These are phyloP conservation scores for Hybos culiciformis DNA, from an alignment of 2,888 invertebrate species.

Conservation along the genomic window DNA sequence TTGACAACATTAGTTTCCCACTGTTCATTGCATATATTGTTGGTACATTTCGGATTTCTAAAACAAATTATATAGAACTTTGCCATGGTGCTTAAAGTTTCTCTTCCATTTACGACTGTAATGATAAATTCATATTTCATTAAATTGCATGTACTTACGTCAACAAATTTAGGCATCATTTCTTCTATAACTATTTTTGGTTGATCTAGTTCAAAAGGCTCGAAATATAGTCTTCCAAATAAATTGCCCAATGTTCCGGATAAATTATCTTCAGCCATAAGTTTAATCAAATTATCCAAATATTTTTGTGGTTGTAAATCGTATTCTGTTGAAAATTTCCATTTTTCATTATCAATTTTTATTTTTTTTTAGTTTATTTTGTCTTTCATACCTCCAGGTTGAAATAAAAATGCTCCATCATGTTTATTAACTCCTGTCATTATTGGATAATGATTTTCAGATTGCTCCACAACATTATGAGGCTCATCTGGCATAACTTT, in stretches of 20 bases:
- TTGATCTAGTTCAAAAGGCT: slow-evolving; percentile 19
- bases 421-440: slow-evolving; percentile 38
- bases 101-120: neutral
- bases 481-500: slow-evolving; percentile 20
- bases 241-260: slow-evolving; percentile 20
- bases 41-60: neutral
- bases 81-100: neutral
- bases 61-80: neutral
- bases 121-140: neutral
- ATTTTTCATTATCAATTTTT: neutral
- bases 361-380: neutral
- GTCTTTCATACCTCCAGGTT: slow-evolving; percentile 34
- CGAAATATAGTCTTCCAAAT: slow-evolving; percentile 32
- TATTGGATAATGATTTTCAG: slow-evolving; percentile 23
- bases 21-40: neutral
- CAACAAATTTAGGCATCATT: slow-evolving; percentile 37
- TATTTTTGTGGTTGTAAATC: slow-evolving; percentile 15
- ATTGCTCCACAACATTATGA: slow-evolving; percentile 10
- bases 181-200: slow-evolving; percentile 32
- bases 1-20: slow-evolving; percentile 21
- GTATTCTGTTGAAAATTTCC: neutral
- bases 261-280: slow-evolving; percentile 13
- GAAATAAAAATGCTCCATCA: slow-evolving; percentile 36
- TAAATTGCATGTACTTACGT: slow-evolving; percentile 30
- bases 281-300: slow-evolving; percentile 13